Conservation (phyloP, 2,888 invertebrate species). For the Prosopocoilus inquinatus region DNA sequence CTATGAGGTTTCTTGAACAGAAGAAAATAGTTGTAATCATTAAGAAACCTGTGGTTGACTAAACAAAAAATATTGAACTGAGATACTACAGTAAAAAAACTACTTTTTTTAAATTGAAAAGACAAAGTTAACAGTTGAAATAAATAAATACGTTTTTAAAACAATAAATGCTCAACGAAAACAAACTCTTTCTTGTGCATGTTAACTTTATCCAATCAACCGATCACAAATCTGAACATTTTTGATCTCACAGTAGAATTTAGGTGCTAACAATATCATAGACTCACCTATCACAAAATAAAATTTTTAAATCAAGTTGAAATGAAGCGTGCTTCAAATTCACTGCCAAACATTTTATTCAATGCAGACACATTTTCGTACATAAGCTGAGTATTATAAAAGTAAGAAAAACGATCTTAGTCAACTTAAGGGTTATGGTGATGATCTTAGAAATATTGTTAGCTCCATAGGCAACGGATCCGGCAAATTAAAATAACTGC, state of each 20-base stretch:
- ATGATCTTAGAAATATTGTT: constrained; percentile 16
- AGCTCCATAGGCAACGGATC: constrained; percentile 6
- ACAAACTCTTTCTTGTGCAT: neutral
- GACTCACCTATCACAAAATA: neutral
- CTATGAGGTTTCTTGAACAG: constrained; percentile 5
- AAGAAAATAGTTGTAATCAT: too few relatives aligned
- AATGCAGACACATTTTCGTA: too few relatives aligned
- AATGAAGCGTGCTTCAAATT: too few relatives aligned
- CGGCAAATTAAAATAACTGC: constrained; percentile 51
- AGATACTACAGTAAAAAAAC: constrained; percentile 7
- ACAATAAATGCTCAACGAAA: neutral
- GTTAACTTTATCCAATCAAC: constrained; percentile 15
- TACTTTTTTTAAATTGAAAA: constrained; percentile 10
- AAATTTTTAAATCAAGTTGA: too few relatives aligned
- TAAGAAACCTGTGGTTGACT: neutral
- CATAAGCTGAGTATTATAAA: constrained; percentile 6
- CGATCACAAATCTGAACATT: constrained; percentile 19
- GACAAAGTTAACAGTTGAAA: constrained; percentile 9
- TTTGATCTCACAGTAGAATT: constrained; percentile 1
- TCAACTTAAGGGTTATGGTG: neutral
- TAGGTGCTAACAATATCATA: constrained; percentile 13
- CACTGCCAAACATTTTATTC: too few relatives aligned
- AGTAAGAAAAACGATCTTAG: constrained; percentile 1
- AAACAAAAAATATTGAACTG: constrained; percentile 2
- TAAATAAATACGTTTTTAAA: neutral